A percentile compares a stretch with the other conserved stretches of the same genome.
phyloP scores from a whole-genome alignment of 2,113 vertebrate genomes.

The Paramormyrops kingsleyae region DNA sequence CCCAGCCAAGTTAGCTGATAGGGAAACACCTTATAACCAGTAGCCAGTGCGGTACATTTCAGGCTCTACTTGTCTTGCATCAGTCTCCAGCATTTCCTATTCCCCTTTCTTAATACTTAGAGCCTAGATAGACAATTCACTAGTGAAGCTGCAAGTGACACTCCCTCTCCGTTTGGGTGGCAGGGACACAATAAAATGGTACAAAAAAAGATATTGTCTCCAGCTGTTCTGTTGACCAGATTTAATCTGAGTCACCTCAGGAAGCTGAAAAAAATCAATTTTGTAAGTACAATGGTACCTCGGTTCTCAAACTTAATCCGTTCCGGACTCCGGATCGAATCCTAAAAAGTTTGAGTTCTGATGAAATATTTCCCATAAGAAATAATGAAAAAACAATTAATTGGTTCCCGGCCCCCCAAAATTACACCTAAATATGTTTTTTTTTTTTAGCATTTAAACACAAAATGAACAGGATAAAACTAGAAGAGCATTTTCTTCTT shows the following conservation, averaged over 20 bases:
- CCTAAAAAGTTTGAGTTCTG: too few relatives aligned
- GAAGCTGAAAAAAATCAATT: neutral
- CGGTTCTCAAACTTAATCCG: too few relatives aligned
- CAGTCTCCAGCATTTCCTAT: neutral
- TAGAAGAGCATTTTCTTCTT: too few relatives aligned
- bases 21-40: neutral
- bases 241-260: neutral
- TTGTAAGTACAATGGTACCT: neutral
- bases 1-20: neutral
- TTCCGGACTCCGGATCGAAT: too few relatives aligned
- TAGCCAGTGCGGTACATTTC: neutral
- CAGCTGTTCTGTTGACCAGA: neutral
- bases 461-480: too few relatives aligned
- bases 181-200: neutral
- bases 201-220: neutral
- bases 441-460: too few relatives aligned
- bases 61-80: neutral
- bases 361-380: too few relatives aligned
- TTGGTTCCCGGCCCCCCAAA: too few relatives aligned
- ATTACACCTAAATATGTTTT: too few relatives aligned
- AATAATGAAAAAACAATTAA: too few relatives aligned
- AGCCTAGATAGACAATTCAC: neutral
- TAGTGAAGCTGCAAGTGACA: neutral
- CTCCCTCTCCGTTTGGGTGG: neutral
- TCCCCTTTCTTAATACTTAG: neutral